A percentile compares a stretch with the other conserved stretches of the same genome.
Conservation (phyloP, 2,888 invertebrate species). For the Yponomeuta evonymella region DNA sequence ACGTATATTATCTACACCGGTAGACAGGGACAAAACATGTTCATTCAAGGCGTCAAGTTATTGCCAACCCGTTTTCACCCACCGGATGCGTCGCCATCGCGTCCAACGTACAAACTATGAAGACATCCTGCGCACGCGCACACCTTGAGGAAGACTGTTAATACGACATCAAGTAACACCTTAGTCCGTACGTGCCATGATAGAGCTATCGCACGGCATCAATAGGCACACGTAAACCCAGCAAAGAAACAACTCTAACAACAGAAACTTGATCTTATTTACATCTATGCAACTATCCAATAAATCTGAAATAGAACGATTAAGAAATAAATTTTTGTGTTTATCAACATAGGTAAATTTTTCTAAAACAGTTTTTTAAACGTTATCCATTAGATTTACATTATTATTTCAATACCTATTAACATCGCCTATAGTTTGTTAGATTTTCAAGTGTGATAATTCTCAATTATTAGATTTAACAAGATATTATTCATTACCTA, state of each 20-base stretch:
- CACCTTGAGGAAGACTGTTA: slow-evolving; percentile 16
- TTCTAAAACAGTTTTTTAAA: slow-evolving; percentile 71
- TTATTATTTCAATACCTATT: slow-evolving; percentile 67
- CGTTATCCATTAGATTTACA: slow-evolving; percentile 63
- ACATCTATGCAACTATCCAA: slow-evolving; percentile 66
- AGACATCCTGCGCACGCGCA: slow-evolving; percentile 2
- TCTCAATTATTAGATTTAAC: slow-evolving; percentile 65
- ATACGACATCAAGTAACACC: slow-evolving; percentile 35
- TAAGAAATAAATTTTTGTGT: slow-evolving; percentile 59
- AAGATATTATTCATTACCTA: slow-evolving; percentile 73
- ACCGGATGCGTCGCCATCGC: slow-evolving; percentile 1
- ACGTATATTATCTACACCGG: neutral
- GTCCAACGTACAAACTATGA: slow-evolving; percentile 5
- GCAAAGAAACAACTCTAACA: slow-evolving; percentile 59
- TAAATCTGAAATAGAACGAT: slow-evolving; percentile 57
- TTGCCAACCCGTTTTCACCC: neutral
- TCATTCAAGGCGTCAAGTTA: neutral
- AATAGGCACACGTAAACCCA: slow-evolving; percentile 57
- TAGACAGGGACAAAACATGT: neutral
- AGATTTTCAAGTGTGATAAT: slow-evolving; percentile 70
- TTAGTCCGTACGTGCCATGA: slow-evolving; percentile 34
- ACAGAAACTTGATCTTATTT: slow-evolving; percentile 55
- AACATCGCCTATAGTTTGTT: slow-evolving; percentile 74
- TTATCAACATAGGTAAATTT: slow-evolving; percentile 72
- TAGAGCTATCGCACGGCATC: slow-evolving; percentile 25